Conservation (phyloP, 2,113 vertebrate species). For the Cynoglossus semilaevis region DNA sequence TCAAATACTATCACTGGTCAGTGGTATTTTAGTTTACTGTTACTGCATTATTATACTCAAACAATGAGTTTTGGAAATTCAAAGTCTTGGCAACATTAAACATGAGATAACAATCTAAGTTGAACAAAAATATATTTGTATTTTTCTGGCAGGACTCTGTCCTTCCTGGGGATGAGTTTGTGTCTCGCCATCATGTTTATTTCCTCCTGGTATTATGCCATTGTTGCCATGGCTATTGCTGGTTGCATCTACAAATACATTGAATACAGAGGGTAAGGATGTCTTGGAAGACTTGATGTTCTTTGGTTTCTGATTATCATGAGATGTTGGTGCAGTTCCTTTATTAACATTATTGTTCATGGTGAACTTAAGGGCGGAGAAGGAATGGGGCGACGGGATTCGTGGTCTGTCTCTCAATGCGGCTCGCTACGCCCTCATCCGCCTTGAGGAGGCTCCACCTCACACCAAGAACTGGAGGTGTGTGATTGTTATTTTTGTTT, state of each 20-base stretch:
- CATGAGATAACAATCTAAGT: no score
- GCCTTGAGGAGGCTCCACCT: constrained; percentile 87
- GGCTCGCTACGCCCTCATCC: constrained; percentile 90
- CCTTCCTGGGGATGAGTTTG: constrained; percentile 96
- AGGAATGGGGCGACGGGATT: constrained; percentile 97
- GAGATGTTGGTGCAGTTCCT: no score
- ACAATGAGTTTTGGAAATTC: no score
- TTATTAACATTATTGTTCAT: not conserved
- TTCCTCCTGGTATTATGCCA: constrained; percentile 95
- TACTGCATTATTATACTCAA: no score
- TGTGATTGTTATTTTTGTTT: not conserved
- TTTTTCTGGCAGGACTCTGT: constrained; percentile 82
- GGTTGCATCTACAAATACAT: constrained; percentile 98
- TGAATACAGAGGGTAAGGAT: constrained; percentile 91
- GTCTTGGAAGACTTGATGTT: not conserved
- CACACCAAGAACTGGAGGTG: constrained; percentile 99
- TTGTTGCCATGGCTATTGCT: constrained; percentile 90
- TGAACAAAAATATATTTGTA: no score
- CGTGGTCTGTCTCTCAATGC: constrained; percentile 91
- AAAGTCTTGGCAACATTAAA: no score
- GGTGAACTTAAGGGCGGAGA: constrained; percentile 83
- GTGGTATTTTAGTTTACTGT: constrained; percentile 11
- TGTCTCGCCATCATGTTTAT: constrained; percentile 97
- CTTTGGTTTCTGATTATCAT: not conserved
- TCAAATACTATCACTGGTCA: constrained; percentile 78